Percentiles rank a stretch among this genome's conserved stretches.
phyloP scores from a whole-genome alignment of 2,797 vertebrate genomes.

The Hirundo rustica region DNA sequence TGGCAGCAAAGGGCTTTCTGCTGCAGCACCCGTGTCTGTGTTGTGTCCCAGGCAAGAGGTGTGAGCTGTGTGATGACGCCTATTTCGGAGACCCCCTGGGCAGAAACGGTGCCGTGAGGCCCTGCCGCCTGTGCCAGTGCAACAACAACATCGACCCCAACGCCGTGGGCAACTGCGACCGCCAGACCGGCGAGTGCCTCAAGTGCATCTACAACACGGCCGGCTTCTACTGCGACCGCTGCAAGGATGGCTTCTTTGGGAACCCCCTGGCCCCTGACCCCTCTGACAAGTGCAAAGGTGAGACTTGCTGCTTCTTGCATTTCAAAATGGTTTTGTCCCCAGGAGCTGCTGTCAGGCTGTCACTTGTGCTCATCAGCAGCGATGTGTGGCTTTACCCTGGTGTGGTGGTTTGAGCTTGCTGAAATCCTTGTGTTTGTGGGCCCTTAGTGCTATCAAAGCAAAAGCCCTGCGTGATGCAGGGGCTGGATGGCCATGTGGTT shows the following conservation, averaged over 20 bases:
- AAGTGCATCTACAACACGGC: slow-evolving; percentile 94
- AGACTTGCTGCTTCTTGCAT: not conserved
- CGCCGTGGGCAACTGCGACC: slow-evolving; percentile 92
- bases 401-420: not conserved
- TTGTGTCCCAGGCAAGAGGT: slow-evolving; percentile 84
- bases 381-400: not conserved
- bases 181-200: slow-evolving; percentile 89
- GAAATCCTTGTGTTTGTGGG: not conserved
- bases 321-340: not conserved
- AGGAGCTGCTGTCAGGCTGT: not conserved
- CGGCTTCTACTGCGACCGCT: slow-evolving; percentile 94
- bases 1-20: not conserved
- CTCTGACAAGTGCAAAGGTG: slow-evolving; percentile 82
- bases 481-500: not conserved
- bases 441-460: not conserved
- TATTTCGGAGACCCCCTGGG: slow-evolving; percentile 93
- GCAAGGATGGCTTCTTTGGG: not conserved
- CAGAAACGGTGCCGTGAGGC: slow-evolving; percentile 72
- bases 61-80: slow-evolving; percentile 94
- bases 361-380: accelerated
- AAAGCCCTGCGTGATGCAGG: not conserved
- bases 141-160: slow-evolving; percentile 92
- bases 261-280: not conserved
- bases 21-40: not conserved
- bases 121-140: slow-evolving; percentile 90